Evolutionary conservation across 2,113 vertebrate genomes (phyloP).

Genomic region (Pongo abelii): DNA sequence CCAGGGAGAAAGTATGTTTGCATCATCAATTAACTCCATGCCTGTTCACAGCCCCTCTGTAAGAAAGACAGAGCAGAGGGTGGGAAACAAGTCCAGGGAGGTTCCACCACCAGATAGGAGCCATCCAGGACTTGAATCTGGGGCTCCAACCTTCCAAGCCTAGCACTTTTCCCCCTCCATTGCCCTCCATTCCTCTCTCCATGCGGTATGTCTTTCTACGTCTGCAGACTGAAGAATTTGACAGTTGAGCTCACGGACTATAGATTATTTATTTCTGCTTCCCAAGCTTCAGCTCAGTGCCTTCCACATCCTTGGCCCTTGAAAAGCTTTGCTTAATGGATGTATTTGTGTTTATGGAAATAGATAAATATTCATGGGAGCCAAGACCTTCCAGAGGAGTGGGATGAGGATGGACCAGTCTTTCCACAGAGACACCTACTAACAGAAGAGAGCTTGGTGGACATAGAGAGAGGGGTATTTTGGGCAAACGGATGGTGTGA

Average conservation of each 20-base stretch:
- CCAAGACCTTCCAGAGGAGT: background rate
- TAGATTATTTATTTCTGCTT: background rate
- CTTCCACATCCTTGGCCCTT: background rate
- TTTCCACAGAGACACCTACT: background rate
- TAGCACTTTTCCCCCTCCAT: background rate
- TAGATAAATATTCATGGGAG: background rate
- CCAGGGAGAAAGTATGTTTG: background rate
- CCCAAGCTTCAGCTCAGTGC: background rate
- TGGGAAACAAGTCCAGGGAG: accelerated
- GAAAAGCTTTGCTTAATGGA: background rate
- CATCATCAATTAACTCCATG: accelerated
- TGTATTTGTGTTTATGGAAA: background rate
- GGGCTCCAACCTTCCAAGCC: background rate
- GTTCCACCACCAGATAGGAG: background rate
- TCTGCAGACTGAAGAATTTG: background rate
- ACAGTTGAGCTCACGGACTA: background rate
- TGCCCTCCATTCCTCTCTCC: accelerated
- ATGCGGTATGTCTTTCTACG: accelerated
- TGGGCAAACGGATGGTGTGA: background rate
- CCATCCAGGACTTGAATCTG: background rate
- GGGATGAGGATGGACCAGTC: background rate
- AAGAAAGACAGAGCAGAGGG: background rate
- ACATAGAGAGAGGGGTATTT: accelerated
- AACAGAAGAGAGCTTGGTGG: background rate
- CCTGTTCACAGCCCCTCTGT: background rate